phyloP scores from a whole-genome alignment of 2,797 vertebrate species.

The Emys orbicularis region DNA sequence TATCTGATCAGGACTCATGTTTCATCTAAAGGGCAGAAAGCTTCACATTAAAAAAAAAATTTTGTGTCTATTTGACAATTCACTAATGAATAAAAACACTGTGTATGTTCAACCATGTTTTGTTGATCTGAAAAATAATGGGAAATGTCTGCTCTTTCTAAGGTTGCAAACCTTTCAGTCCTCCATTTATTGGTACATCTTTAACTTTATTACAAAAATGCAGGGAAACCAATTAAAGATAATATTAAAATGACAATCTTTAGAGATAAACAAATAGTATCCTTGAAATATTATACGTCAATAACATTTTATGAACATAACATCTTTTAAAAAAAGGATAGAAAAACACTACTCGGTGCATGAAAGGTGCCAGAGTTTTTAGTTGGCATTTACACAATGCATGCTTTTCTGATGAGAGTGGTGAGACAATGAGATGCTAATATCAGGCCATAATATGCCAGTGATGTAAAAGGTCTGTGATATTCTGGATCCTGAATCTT shows the following conservation, averaged over 20 bases:
- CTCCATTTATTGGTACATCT: neutral
- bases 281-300: neutral
- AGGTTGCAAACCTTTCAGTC: neutral
- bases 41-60: no score
- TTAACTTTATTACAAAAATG: no score
- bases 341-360: neutral
- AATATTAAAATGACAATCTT: neutral
- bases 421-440: neutral
- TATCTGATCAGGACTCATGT: neutral
- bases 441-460: neutral
- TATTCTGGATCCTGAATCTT: neutral
- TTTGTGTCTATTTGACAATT: neutral
- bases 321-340: neutral
- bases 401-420: neutral
- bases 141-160: neutral
- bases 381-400: neutral
- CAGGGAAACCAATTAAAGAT: no score
- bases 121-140: neutral
- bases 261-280: neutral
- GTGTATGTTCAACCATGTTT: accelerated
- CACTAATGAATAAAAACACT: neutral
- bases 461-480: neutral
- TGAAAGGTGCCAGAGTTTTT: neutral
- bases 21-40: neutral
- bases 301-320: neutral